Conservation (phyloP, 2,888 invertebrate genomes). For the Incurvaria masculella region DNA sequence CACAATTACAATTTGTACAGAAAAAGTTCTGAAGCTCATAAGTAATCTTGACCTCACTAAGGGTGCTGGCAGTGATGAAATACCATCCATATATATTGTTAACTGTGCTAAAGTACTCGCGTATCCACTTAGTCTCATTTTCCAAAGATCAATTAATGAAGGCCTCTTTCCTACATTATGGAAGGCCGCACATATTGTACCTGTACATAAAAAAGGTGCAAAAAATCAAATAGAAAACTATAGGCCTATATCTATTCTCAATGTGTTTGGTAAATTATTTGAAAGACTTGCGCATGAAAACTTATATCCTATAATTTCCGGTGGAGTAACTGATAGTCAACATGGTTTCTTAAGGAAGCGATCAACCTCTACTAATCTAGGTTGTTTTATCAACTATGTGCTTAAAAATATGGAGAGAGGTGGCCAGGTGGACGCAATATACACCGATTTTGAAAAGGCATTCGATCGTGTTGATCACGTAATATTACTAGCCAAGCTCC, state of each 20-base stretch:
- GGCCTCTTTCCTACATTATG: not conserved
- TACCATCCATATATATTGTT: not conserved
- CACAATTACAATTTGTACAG: not conserved
- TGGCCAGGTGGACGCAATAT: constrained; percentile 5
- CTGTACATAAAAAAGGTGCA: constrained; percentile 2
- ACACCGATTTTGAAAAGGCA: too few species aligned
- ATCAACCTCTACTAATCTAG: not conserved
- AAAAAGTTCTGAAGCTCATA: not conserved
- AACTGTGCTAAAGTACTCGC: not conserved
- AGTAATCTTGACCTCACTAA: not conserved
- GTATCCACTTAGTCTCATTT: not conserved
- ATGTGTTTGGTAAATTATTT: not conserved
- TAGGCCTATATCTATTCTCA: not conserved
- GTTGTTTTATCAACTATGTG: not conserved
- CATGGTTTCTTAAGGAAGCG: constrained; percentile 1
- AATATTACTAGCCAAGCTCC: not conserved
- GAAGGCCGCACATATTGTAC: constrained; percentile 1
- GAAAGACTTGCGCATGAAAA: too few species aligned
- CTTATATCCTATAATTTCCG: too few species aligned
- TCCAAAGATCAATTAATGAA: constrained; percentile 3
- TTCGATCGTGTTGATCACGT: too few species aligned
- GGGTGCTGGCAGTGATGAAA: constrained; percentile 4
- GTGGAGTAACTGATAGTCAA: not conserved
- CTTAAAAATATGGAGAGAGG: constrained; percentile 3
- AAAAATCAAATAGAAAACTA: constrained; percentile 1